Base-by-base conservation (phyloP, 2,113 vertebrate species). In the Phrynosoma blainvillii region DNA sequence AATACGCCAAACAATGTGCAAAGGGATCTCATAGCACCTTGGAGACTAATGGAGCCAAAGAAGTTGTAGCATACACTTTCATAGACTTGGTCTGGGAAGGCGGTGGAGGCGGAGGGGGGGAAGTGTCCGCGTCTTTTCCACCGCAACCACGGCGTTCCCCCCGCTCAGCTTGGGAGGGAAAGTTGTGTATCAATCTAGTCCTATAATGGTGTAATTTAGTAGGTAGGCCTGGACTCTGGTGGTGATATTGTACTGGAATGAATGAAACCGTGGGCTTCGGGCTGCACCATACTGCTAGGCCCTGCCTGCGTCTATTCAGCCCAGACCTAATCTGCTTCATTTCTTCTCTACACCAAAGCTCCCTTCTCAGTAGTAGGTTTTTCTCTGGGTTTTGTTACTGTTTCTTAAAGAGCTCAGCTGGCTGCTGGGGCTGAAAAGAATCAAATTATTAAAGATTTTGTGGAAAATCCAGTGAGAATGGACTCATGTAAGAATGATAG, bases 171-270 rank as follows among this genome's bases (percentile, higher is more conserved):
- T 96, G 96, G 96, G 96, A 95, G 95, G 95, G 93, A 93, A 95
- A 93, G 93, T 95, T 95, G 94, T 95, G 92, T 95, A 95, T 95
- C 93, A 96, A 96, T 97, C 96, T 96, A 96, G 97, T 95, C 96
- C 92, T 96, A 97, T 97, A 97, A 97, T 97, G 96, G 96, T 95
- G 96, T 97, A 97, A 97, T 97, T 96, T 97, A 96, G 95, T 96
- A 96, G 93, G 94, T 96, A 97, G 97, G 95, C 95, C 96, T 7
- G 96, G 97, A 94, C 96, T 97, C 97, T 97, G 97, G 96, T 97
- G 96, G 97, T 93, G 97, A 97, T 96, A 97, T 97, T 98, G 97
- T 97, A 66, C 86, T 89, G 93, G 92, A 73, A 97, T 98, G 96
- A 98, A 98, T 97, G 95, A 97, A 92, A 95, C 92, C 94, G 96